Conservation (phyloP, 2,797 vertebrate species). For the Coendou prehensilis region DNA sequence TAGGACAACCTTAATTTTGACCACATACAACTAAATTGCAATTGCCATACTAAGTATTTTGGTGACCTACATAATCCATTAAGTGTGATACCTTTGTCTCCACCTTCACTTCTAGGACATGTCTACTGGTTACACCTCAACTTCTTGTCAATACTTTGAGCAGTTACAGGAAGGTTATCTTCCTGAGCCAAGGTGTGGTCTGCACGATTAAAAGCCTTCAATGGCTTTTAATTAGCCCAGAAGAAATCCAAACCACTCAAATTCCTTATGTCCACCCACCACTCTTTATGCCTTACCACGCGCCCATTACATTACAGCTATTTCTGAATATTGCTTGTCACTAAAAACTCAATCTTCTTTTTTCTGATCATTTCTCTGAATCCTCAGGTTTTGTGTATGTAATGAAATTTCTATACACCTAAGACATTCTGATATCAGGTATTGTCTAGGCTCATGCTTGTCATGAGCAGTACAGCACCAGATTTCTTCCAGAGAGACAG, state of each 20-base stretch:
- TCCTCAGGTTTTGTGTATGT: neutral
- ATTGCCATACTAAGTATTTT: neutral
- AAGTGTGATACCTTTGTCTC: neutral
- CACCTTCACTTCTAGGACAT: neutral
- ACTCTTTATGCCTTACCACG: neutral
- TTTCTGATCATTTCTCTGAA: neutral
- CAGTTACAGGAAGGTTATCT: neutral
- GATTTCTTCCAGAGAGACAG: neutral
- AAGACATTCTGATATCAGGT: neutral
- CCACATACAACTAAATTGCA: neutral
- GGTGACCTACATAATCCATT: neutral
- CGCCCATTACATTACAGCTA: neutral
- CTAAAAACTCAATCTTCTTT: neutral
- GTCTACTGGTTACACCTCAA: neutral
- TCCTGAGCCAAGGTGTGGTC: neutral
- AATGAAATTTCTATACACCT: neutral
- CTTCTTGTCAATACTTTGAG: neutral
- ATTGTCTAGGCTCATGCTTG: neutral
- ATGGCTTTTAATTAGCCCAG: neutral
- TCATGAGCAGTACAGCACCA: neutral
- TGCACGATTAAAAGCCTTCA: neutral
- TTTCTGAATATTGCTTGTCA: neutral
- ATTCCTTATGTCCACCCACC: neutral
- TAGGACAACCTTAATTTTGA: slow-evolving; percentile 1
- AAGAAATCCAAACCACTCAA: neutral